These are phyloP conservation scores for Lynx canadensis DNA, from an alignment of 2,113 vertebrate genomes.

Conservation along the genomic window DNA sequence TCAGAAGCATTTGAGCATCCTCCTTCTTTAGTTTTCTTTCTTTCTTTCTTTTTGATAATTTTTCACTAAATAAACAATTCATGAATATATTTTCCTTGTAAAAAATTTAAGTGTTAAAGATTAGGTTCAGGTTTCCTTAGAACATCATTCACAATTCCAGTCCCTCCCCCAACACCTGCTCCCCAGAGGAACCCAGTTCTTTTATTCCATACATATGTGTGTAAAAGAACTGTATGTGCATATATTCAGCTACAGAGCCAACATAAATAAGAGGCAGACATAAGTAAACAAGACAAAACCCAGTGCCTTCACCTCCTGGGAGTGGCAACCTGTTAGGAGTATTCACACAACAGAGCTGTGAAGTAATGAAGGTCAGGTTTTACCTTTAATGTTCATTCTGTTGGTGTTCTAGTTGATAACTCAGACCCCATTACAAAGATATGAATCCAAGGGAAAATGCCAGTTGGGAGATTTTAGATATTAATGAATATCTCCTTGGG, in stretches of 20 bases:
- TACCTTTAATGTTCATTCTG: not conserved
- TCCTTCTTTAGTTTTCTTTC: not conserved
- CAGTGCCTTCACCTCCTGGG: no score
- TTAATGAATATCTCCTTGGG: not conserved
- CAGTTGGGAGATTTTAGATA: not conserved
- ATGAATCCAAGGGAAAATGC: not conserved
- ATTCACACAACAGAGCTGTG: not conserved
- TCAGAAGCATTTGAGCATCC: not conserved
- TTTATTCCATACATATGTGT: not conserved
- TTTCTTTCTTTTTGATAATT: not conserved
- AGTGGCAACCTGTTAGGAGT: not conserved
- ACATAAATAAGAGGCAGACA: not conserved
- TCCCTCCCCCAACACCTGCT: not conserved
- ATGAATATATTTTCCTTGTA: not conserved
- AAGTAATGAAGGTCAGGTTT: not conserved
- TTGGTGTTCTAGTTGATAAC: not conserved
- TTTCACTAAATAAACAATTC: not conserved
- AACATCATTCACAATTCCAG: not conserved
- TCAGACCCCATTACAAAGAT: not conserved
- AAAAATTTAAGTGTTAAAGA: not conserved
- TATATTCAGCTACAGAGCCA: not conserved
- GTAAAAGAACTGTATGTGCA: not conserved
- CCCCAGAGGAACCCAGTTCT: not conserved
- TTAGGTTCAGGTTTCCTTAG: constrained; percentile 21
- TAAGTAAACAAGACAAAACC: not conserved